Base-by-base conservation (phyloP, 2,113 vertebrate genomes). In the Apus apus region DNA sequence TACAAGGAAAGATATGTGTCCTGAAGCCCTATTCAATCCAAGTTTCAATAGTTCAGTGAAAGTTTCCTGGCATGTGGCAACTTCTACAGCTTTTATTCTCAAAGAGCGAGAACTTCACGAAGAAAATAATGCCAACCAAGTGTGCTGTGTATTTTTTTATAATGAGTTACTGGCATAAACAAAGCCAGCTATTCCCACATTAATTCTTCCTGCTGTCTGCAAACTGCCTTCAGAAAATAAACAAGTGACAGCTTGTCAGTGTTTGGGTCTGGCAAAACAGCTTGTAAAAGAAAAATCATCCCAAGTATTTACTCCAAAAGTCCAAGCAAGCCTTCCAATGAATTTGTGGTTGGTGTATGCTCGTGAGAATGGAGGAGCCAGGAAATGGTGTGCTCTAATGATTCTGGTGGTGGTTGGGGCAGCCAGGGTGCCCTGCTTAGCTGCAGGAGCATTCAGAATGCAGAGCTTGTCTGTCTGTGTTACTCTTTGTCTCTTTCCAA, bases 371-470 rank as follows among this genome's bases (percentile, higher is more conserved):
- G 5, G 25, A 56, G 64, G n/a, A 66, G 16, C 12, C 0, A 2
- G 36, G 75, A 54, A 75, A 4, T 0, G 0, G 8, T 36, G n/a
- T 23, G 9, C 61, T 75, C 7, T 56, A 7, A 9, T 0, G 2
- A 46, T 9, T 0, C 19, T 6, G 13, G 4, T 8, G 23, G 51
- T 8, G n/a, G 9, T 0, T 64, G 15, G 29, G 54, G 32, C 38
- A 76, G 62, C 17, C 34, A 30, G 45, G 10, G 22, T 64, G 27
- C 40, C 15, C 25, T 64, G 43, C 19, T 32, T 46, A 30, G 34
- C 84, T 80, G 58, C 29, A 29, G 29, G 29, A 70, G 51, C 32
- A 43, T 17, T n/a, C 48, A 46, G 38, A 51, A 64, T 3, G 11
- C 38, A 51, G 4, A 72, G 40, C 17, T 72, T 51, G 67, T 36